phyloP scores from a whole-genome alignment of 2,888 invertebrate species.

The Eupithecia dodoneata region DNA sequence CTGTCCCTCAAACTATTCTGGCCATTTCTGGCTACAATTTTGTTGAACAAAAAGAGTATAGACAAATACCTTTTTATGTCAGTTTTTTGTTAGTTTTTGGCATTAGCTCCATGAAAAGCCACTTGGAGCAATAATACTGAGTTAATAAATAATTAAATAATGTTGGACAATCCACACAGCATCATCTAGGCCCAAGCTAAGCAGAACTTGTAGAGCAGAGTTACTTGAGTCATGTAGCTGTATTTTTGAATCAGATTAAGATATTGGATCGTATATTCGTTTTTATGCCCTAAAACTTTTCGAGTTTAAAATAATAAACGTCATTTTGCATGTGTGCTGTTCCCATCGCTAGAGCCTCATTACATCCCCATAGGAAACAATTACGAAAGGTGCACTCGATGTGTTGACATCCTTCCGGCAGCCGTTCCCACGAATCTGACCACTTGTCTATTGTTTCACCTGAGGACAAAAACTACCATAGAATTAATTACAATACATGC shows the following conservation, averaged over 20 bases:
- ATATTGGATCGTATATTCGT: too few species aligned
- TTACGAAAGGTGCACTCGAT: constrained; percentile 66
- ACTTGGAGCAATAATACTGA: background rate
- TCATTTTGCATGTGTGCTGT: constrained; percentile 7
- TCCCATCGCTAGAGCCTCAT: constrained; percentile 44
- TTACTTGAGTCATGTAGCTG: too few species aligned
- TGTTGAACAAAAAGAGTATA: background rate
- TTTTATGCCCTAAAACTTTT: background rate
- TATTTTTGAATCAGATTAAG: too few species aligned
- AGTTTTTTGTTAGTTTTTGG: background rate
- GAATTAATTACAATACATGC: background rate
- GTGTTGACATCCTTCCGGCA: constrained; percentile 70
- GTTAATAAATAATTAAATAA: too few species aligned
- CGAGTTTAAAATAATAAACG: background rate
- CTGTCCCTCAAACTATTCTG: too few species aligned
- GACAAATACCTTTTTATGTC: background rate
- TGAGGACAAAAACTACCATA: constrained; percentile 2
- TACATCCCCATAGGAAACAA: constrained; percentile 62
- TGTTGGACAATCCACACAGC: too few species aligned
- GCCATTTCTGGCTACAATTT: background rate
- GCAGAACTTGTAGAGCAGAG: too few species aligned
- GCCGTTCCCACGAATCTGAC: constrained; percentile 56
- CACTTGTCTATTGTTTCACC: constrained; percentile 39
- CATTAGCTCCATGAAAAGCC: background rate
- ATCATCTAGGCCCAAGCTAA: too few species aligned